Base-by-base conservation (phyloP, 2,113 vertebrate genomes). In the Gopherus evgoodei region DNA sequence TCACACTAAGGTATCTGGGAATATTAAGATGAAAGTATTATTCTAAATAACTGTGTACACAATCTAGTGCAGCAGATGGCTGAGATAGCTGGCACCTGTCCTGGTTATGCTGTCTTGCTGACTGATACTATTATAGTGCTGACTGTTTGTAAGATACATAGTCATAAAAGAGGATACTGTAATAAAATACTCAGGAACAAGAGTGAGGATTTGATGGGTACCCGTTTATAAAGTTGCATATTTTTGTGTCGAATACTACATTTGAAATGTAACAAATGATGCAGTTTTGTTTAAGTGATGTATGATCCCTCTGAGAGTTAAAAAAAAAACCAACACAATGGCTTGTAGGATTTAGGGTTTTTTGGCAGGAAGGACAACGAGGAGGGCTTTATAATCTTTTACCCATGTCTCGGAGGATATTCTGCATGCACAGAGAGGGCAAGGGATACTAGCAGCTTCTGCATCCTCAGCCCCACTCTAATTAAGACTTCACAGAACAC, bases 1-100 rank as follows among this genome's bases (percentile, higher is more conserved):
- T 97, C 91, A 96, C 91, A 96, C 97, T 93, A 95, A 95, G 88
- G 85, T 96, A 95, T 92, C 76, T 85, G 72, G 50, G 91, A 97
- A 94, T 96, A 96, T 95, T 96, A 94, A 96, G 88, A 92, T 87
- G 95, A 84, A 95, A 59, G 76, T 86, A 78, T 50, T 89, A 90
- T 95, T 96, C 54, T 94, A 57, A 89, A 83, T 10, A 94, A 88
- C 84, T 76, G 31, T 4, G 65, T 81, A 42, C 56, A 86, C 52
- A 88, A n/a, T 17, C 81, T 88, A 90, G 80, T 50, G 81, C n/a
- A 94, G 95, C 94, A 98, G 91, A 97, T 97, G 96, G 95, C 92
- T 83, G 52, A 87, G 56, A 49, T 62, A 90, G 81, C 84, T 89
- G 96, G 91, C 95, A 97, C 88, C 90, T 97, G 93, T 47, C 59